Conservation (phyloP, 2,113 vertebrate genomes). For the Xiphorhynchus elegans region DNA sequence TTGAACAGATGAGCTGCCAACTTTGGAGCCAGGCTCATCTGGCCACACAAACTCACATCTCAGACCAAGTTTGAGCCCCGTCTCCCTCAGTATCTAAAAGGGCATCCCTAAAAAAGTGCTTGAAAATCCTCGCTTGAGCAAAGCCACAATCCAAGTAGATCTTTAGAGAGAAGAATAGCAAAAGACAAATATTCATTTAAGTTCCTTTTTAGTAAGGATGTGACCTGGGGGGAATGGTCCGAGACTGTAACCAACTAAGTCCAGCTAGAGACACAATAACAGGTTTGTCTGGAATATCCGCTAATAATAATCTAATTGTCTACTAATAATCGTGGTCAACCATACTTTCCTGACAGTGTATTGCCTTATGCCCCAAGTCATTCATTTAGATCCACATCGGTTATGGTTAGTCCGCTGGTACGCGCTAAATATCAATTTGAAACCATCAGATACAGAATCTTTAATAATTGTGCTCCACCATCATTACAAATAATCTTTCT, state of each 20-base stretch:
- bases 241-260: background rate
- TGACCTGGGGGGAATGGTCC: background rate
- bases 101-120: background rate
- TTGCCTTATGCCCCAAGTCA: conserved; percentile 27
- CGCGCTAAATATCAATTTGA: conserved; percentile 37
- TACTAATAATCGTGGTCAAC: background rate
- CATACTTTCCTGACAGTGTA: background rate
- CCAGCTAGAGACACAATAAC: background rate
- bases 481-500: background rate
- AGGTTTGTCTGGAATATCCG: background rate
- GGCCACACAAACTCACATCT: background rate
- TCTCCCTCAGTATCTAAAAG: background rate
- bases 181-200: background rate
- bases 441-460: background rate
- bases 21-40: background rate
- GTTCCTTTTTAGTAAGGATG: background rate
- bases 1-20: background rate
- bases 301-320: background rate
- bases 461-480: background rate
- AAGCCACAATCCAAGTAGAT: background rate
- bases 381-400: conserved; percentile 1
- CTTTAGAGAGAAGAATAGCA: background rate
- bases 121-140: background rate
- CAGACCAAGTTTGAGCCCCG: background rate
- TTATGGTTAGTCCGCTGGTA: background rate